These are phyloP conservation scores for Brachyhypopomus gauderio DNA, from an alignment of 2,113 vertebrate species.

Conservation along the genomic window DNA sequence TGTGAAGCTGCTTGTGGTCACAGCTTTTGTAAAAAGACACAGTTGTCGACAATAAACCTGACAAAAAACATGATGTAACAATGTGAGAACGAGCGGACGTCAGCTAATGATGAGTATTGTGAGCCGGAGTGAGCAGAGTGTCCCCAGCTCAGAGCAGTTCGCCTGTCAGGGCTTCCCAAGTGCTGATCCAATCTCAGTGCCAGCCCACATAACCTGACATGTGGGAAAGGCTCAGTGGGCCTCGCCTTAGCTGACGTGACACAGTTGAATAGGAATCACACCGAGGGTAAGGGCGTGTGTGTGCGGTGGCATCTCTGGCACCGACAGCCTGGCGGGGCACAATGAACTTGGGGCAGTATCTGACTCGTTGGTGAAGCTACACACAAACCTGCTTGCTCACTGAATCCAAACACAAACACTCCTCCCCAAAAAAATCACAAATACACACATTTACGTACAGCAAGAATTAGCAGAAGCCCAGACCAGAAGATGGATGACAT, in stretches of 20 bases:
- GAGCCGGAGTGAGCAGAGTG: slow-evolving; percentile 58
- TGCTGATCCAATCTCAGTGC: slow-evolving; percentile 37
- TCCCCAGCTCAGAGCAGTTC: neutral
- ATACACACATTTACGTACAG: no score
- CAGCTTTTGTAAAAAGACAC: no score
- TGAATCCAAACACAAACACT: no score
- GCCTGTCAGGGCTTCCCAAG: slow-evolving; percentile 28
- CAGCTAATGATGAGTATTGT: slow-evolving; percentile 6
- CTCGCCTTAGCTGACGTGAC: slow-evolving; percentile 59
- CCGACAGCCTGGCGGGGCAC: no score
- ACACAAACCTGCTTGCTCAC: no score
- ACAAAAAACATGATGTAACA: no score
- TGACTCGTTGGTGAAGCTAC: no score
- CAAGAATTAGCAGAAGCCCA: no score
- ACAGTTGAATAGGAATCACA: slow-evolving; percentile 66
- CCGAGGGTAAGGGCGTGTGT: slow-evolving; percentile 36
- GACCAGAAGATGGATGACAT: no score
- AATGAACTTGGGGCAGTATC: no score
- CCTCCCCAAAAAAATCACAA: no score
- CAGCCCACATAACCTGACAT: slow-evolving; percentile 62
- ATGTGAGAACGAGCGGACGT: neutral
- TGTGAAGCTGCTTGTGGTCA: slow-evolving; percentile 12
- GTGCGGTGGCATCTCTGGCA: neutral
- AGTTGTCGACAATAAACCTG: no score
- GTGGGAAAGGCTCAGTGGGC: slow-evolving; percentile 60